These are phyloP conservation scores for Apodemia zela DNA, from an alignment of 2,888 invertebrate species.

Conservation along the genomic window DNA sequence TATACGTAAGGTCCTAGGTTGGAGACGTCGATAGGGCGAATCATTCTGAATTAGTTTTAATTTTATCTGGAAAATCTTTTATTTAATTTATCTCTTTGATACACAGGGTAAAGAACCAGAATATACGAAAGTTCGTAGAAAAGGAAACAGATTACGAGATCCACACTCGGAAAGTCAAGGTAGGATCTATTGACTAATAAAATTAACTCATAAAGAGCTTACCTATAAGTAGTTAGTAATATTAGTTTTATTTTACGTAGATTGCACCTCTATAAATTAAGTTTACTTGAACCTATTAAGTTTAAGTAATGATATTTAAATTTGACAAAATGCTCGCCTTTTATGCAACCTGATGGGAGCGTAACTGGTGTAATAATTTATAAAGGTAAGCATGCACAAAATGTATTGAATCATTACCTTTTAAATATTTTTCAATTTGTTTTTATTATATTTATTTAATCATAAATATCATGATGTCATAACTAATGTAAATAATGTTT, in stretches of 20 bases:
- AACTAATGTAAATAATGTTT: not conserved
- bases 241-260: constrained; percentile 71
- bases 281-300: constrained; percentile 67
- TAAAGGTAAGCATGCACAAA: constrained; percentile 79
- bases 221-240: constrained; percentile 68
- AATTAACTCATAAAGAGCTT: constrained; percentile 46
- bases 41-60: no score
- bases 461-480: no score
- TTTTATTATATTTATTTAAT: no score
- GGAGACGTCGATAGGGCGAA: no score
- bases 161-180: constrained; percentile 93
- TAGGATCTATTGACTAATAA: constrained; percentile 45
- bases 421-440: constrained; percentile 23
- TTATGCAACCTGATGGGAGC: constrained; percentile 78
- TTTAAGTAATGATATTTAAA: constrained; percentile 69
- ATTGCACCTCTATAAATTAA: constrained; percentile 67
- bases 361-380: constrained; percentile 77
- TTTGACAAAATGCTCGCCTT: constrained; percentile 77
- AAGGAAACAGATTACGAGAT: constrained; percentile 88
- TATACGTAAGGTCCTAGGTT: no score
- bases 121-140: constrained; percentile 91
- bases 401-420: constrained; percentile 55
- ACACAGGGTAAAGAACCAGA: constrained; percentile 88
- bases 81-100: constrained; percentile 10
- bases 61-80: no score